Conservation (phyloP, 1,140 invertebrate genomes). For the Drosophila murphyi region DNA sequence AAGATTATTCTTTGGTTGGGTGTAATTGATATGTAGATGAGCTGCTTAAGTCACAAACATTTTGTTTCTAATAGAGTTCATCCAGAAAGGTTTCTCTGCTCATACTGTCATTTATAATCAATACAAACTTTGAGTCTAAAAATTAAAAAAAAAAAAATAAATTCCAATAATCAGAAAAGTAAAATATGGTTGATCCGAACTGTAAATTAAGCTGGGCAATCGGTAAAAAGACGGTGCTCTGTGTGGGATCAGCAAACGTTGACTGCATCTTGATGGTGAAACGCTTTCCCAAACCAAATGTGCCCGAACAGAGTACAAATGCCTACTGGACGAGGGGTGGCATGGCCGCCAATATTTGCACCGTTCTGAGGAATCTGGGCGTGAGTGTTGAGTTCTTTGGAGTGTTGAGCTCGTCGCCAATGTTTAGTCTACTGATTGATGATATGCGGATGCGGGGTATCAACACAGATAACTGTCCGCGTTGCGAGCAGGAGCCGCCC, state of each 20-base stretch:
- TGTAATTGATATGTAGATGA: no score
- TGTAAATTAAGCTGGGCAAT: constrained; percentile 27
- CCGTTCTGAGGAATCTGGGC: constrained; percentile 87
- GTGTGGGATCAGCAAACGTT: constrained; percentile 85
- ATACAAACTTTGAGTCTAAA: constrained; percentile 2
- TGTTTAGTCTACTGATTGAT: constrained; percentile 85
- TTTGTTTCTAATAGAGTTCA: no score
- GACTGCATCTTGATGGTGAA: constrained; percentile 85
- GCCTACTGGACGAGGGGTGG: constrained; percentile 88
- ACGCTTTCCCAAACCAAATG: constrained; percentile 85
- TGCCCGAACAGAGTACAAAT: constrained; percentile 85
- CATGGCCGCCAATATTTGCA: constrained; percentile 89
- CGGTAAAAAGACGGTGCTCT: constrained; percentile 58
- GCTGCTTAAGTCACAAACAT: no score
- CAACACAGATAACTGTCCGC: constrained; percentile 85
- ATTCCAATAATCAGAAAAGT: neutral
- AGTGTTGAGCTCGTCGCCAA: constrained; percentile 83
- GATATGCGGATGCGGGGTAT: constrained; percentile 86
- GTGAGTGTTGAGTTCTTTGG: constrained; percentile 86
- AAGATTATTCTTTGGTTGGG: no score
- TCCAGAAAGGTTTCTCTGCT: neutral
- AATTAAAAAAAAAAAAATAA: neutral
- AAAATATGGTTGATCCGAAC: neutral
- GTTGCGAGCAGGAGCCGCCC: constrained; percentile 74
- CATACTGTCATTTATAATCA: neutral